Evolutionary conservation across 2,797 vertebrate species (phyloP).

Genomic region (Saxicola maurus): DNA sequence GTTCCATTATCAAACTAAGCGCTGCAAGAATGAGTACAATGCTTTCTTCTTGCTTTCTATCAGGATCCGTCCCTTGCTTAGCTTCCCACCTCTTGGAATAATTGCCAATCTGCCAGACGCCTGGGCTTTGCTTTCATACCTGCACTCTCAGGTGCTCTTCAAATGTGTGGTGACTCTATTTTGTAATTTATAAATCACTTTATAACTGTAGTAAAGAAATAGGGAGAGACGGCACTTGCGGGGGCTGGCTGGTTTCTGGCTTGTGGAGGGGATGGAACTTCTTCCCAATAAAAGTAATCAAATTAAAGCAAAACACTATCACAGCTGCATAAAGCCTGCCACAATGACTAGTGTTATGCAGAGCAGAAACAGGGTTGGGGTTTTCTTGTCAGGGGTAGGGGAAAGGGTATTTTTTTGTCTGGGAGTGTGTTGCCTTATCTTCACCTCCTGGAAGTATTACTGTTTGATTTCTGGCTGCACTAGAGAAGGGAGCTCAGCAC

Average conservation of each 20-base stretch:
- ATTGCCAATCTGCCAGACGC: background rate
- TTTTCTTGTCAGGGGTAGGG: background rate
- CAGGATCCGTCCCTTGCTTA: background rate
- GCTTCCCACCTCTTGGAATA: background rate
- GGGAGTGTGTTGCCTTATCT: background rate
- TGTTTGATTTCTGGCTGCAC: background rate
- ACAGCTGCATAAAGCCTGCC: background rate
- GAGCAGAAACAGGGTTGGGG: background rate
- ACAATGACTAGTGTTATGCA: background rate
- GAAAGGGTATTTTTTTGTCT: background rate
- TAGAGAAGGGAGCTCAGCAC: background rate
- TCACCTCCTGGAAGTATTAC: background rate
- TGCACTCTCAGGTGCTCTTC: background rate
- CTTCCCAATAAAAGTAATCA: background rate
- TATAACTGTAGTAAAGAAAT: background rate
- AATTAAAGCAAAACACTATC: background rate
- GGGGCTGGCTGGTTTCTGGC: background rate
- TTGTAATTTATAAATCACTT: background rate
- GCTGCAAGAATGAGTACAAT: background rate
- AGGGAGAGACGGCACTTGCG: rapidly evolving
- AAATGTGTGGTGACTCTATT: background rate
- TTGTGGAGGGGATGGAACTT: background rate
- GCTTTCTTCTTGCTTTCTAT: background rate
- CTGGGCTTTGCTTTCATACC: background rate
- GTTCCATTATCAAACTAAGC: background rate